Conservation (phyloP, 35 echinoderm and acorn worm species). For the Amphiura filiformis region DNA sequence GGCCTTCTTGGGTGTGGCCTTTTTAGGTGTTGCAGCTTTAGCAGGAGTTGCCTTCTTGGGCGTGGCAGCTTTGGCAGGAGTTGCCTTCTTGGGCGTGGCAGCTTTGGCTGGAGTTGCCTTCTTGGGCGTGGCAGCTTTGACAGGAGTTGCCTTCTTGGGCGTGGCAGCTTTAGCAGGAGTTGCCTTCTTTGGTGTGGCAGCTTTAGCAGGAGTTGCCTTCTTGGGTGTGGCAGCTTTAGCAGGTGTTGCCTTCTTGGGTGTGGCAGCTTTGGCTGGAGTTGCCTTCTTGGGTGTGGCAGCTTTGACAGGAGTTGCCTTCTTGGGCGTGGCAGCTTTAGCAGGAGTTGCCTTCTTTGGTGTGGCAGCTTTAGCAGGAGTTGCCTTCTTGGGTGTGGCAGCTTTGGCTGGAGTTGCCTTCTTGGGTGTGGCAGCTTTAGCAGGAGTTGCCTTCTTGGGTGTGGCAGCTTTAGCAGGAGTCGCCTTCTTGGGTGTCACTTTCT, state of each 20-base stretch:
- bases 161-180: neutral
- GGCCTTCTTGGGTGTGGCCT: constrained; percentile 8
- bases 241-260: constrained; percentile 30
- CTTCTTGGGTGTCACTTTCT: constrained; percentile 31
- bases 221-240: too few species aligned
- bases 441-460: constrained; percentile 29
- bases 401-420: neutral
- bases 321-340: constrained; percentile 11
- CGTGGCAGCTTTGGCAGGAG: constrained; percentile 17
- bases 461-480: neutral
- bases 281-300: constrained; percentile 39
- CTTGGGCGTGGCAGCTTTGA: constrained; percentile 52
- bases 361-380: neutral
- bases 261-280: neutral
- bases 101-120: constrained; percentile 61
- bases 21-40: constrained; percentile 11
- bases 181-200: neutral
- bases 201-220: neutral
- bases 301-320: constrained; percentile 58
- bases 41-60: constrained; percentile 38
- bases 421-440: constrained; percentile 2
- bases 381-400: neutral
- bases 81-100: constrained; percentile 44
- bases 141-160: constrained; percentile 47
- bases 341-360: constrained; percentile 22